Conservation (phyloP, 2,888 invertebrate genomes). For the Pegoplata infirma region DNA sequence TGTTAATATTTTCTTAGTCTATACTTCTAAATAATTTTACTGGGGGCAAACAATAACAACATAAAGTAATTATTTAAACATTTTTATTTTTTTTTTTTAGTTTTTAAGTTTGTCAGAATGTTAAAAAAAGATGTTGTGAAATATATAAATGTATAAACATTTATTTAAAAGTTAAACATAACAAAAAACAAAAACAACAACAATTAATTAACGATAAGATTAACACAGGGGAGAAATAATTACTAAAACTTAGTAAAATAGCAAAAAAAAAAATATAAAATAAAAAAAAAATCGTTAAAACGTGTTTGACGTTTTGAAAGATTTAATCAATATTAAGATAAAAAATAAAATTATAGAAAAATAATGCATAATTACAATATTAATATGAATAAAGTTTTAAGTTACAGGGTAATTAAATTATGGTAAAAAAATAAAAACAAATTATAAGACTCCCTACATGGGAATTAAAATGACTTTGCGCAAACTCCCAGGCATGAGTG, state of each 20-base stretch:
- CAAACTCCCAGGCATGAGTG: constrained; percentile 20
- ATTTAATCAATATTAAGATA: constrained; percentile 38
- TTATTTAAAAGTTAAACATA: constrained; percentile 6
- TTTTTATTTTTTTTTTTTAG: constrained; percentile 12
- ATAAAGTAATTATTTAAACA: constrained; percentile 41
- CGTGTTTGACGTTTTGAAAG: constrained; percentile 55
- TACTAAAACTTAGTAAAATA: constrained; percentile 24
- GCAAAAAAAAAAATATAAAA: constrained; percentile 18
- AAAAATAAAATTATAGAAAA: constrained; percentile 17
- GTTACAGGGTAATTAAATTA: constrained; percentile 37
- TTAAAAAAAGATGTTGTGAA: constrained; percentile 35
- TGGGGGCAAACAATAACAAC: constrained; percentile 10
- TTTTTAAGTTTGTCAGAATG: constrained; percentile 9
- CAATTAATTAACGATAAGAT: too few species aligned
- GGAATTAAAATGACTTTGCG: constrained; percentile 40
- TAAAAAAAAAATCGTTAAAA: constrained; percentile 39
- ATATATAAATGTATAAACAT: constrained; percentile 32
- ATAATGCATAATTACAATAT: constrained; percentile 39
- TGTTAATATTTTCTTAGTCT: background rate
- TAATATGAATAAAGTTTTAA: constrained; percentile 46
- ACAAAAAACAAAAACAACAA: constrained; percentile 18
- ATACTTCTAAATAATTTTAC: background rate
- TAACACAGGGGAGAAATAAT: constrained; percentile 21
- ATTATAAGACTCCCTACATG: constrained; percentile 24
- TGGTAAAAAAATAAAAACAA: constrained; percentile 4